Evolutionary conservation across 2,797 vertebrate species (phyloP).

Genomic region (Moxostoma hubbsi): DNA sequence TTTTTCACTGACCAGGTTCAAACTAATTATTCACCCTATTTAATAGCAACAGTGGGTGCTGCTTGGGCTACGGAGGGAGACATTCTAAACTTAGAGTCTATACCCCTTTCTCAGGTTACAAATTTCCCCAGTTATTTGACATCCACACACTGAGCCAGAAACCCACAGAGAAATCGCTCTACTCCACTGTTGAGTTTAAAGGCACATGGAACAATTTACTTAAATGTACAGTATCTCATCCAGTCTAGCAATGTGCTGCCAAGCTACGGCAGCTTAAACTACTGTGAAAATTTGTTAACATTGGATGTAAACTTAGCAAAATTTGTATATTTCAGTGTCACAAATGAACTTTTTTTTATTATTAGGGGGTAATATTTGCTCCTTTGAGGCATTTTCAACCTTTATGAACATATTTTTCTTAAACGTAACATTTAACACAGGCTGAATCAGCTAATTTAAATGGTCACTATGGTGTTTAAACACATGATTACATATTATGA

Average conservation of each 20-base stretch:
- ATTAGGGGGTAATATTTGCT: no score
- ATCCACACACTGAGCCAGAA: conserved; percentile 49
- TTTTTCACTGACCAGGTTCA: neutral
- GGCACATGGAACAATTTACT: neutral
- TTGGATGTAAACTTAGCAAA: no score
- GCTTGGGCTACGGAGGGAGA: conserved; percentile 63
- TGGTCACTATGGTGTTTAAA: no score
- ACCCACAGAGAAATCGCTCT: conserved; percentile 24
- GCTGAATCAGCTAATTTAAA: no score
- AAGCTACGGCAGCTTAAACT: neutral
- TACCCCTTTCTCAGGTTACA: conserved; percentile 73
- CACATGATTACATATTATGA: no score
- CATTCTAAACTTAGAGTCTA: conserved; percentile 79
- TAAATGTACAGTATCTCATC: neutral
- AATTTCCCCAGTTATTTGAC: conserved; percentile 49
- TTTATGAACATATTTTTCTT: no score
- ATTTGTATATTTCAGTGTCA: neutral
- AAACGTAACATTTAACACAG: no score
- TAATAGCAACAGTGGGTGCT: conserved; percentile 20
- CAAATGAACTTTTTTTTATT: no score
- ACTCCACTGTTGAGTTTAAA: conserved; percentile 19
- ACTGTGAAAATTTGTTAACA: neutral
- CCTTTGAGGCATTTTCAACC: no score
- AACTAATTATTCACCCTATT: conserved; percentile 2
- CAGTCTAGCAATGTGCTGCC: neutral